Base-by-base conservation (phyloP, 2,113 vertebrate species). In the Passer montanus region DNA sequence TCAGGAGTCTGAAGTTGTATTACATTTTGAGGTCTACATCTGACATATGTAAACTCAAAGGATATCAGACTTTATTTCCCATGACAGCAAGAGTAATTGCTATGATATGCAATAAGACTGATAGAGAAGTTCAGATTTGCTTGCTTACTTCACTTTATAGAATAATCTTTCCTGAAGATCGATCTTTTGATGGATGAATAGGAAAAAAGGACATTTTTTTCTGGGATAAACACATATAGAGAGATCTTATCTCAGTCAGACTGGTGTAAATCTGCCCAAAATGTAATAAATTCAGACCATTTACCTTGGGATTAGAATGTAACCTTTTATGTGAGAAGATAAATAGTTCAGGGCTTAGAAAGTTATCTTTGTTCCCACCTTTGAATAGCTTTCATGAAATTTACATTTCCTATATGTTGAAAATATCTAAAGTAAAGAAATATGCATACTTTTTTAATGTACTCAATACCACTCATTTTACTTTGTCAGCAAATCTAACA, bases 81-180 rank as follows among this genome's bases (percentile, higher is more conserved):
- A 68, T 91, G 89, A 90, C 77, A 95, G 77, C 24, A 84, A 80
- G 67, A 94, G 74, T 83, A 94, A 93, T 95, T 96, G 59, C 58
- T 95, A 50, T 75, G 84, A 93, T 84, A 62, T 6, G 1, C 52
- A 87, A 62, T 91, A 89, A 75, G 81, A 72, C 88, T 68, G 88
- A 91, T 69, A 66, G 31, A 82, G 79, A 92, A 56, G 43, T 88
- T 92, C n/a, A 39, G 39, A 89, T 89, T 49, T 87, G 31, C 70
- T 93, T 92, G 21, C 69, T 94, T 86, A 69, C 52, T 43, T 41
- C 18, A 62, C 24, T 83, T 77, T 70, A 64, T 56, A 83, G 55
- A 59, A 77, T 30, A 70, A 44, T 74, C 33, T 93, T 84, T 77
- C 49, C 41, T 58, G 33, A 28, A 68, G 47, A 94, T 85, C 24